phyloP scores from a whole-genome alignment of 2,113 vertebrate species.

The Thunnus thynnus region DNA sequence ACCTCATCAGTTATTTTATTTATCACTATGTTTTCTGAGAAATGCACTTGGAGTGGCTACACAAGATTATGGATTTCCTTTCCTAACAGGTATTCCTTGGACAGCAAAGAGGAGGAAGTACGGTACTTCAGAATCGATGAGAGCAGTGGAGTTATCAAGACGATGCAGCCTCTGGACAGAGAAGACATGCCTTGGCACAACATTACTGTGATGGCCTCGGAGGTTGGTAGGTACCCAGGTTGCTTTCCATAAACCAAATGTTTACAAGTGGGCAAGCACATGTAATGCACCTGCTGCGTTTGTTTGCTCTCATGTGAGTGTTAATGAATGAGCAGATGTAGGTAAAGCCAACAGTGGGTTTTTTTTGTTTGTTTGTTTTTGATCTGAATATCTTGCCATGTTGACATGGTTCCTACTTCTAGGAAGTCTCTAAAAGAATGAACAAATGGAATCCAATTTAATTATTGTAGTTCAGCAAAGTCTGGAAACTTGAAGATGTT shows the following conservation, averaged over 20 bases:
- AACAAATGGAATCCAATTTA: too few species aligned
- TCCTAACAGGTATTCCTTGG: constrained; percentile 90
- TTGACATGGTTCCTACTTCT: not conserved
- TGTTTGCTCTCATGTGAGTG: not conserved
- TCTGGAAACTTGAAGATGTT: not conserved
- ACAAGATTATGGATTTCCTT: not conserved
- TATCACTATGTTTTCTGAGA: not conserved
- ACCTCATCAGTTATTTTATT: too few species aligned
- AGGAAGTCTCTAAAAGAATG: too few species aligned
- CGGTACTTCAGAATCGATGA: constrained; percentile 91
- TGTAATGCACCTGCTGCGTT: not conserved
- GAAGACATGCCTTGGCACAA: constrained; percentile 94
- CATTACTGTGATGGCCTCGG: constrained; percentile 94
- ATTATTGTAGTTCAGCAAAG: not conserved
- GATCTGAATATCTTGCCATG: not conserved
- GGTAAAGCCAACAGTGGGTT: not conserved
- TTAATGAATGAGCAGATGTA: not conserved
- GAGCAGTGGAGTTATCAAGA: constrained; percentile 91
- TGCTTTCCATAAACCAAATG: not conserved
- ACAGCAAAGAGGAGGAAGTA: constrained; percentile 85
- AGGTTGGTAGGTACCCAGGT: constrained; percentile 89
- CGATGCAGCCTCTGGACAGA: constrained; percentile 91
- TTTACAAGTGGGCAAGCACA: not conserved
- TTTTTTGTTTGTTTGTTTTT: not conserved
- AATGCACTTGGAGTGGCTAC: not conserved